These are phyloP conservation scores for Perodicticus potto DNA, from an alignment of 2,797 vertebrate species.

Conservation along the genomic window DNA sequence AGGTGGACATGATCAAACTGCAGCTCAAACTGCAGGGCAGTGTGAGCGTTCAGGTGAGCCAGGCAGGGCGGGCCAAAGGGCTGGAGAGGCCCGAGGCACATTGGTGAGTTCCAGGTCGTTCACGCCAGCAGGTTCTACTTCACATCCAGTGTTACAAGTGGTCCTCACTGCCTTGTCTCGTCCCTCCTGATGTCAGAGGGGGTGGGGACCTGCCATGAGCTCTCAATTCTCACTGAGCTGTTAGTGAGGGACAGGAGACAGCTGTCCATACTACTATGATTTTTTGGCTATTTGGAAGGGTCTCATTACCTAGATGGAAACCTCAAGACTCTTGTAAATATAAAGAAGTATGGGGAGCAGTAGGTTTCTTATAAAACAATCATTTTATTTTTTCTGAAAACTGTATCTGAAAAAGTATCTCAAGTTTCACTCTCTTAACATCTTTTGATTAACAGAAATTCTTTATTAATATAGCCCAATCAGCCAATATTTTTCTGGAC, in stretches of 20 bases:
- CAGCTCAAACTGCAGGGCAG: constrained; percentile 98
- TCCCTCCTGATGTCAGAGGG: neutral
- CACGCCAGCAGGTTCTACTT: neutral
- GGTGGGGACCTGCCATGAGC: neutral
- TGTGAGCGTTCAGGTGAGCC: constrained; percentile 96
- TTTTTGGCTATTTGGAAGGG: neutral
- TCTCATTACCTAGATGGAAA: neutral
- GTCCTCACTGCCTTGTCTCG: neutral
- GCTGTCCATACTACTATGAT: neutral
- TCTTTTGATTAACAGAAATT: constrained; percentile 41
- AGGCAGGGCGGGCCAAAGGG: rapidly evolving
- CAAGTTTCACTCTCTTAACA: neutral
- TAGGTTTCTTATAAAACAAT: constrained; percentile 2
- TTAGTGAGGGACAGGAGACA: neutral
- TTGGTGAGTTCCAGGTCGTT: neutral
- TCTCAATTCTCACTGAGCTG: neutral
- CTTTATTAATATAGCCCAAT: neutral
- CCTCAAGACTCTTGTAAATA: neutral
- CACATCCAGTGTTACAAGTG: neutral
- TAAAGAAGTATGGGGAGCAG: neutral
- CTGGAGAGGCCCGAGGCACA: neutral
- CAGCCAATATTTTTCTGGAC: neutral
- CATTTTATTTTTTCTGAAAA: constrained; percentile 36
- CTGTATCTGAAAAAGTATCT: neutral
- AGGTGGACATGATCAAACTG: constrained; percentile 98